Conservation (phyloP, 2,113 vertebrate species). For the Egretta garzetta region DNA sequence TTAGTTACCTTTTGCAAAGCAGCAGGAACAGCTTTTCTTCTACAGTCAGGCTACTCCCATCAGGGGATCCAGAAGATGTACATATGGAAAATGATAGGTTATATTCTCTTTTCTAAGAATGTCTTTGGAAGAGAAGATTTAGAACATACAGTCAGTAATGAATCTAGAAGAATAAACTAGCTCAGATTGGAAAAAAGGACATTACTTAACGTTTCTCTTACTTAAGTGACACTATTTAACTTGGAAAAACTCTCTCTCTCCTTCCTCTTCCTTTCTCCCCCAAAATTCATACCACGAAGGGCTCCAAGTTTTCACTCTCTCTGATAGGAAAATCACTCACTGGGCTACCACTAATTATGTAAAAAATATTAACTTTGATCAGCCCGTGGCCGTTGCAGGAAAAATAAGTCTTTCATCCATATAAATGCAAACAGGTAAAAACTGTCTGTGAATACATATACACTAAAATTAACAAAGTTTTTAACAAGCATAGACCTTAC, state of each 20-base stretch:
- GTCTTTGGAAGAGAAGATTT: neutral
- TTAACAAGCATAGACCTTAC: neutral
- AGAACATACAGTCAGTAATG: neutral
- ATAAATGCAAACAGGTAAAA: neutral
- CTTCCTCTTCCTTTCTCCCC: neutral
- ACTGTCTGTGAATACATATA: neutral
- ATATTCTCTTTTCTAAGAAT: neutral
- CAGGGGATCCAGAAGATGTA: neutral
- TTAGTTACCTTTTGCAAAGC: neutral
- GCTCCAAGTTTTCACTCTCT: neutral
- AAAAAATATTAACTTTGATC: neutral
- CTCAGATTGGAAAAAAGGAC: neutral
- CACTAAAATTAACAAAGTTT: neutral
- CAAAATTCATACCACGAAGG: neutral
- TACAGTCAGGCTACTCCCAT: neutral
- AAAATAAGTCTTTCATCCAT: neutral
- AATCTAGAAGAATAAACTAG: neutral
- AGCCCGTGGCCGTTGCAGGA: neutral
- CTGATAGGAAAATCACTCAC: neutral
- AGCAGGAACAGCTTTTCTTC: neutral
- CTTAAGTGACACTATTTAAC: neutral
- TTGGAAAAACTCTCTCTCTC: neutral
- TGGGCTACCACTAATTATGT: neutral
- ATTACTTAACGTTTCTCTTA: neutral
- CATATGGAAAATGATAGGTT: neutral